Evolutionary conservation across 2,888 invertebrate species (phyloP), one percentile per base, ranked within the genome.

Genomic region (Balanococcus diminutus): DNA sequence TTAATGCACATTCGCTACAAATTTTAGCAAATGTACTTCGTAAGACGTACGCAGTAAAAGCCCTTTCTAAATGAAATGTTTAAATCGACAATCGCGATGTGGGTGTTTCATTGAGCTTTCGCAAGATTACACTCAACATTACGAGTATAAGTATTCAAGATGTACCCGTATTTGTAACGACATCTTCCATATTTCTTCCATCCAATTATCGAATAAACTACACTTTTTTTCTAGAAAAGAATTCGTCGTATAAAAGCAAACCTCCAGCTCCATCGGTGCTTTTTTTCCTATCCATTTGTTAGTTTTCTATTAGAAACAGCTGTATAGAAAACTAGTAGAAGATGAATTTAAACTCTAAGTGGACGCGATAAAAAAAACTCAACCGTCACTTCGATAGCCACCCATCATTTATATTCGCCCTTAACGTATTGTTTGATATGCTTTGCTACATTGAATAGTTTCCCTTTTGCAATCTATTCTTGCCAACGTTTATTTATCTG

Each of bases 121-220:
- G 72, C 28, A 72, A 72, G 72, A 72, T 72, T 72, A 72, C 28
- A 72, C n/a, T 14, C 9, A 72, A 5, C 31, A n/a, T 16, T 72
- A n/a, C 31, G 8, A 72, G 72, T 72, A 72, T 61, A 61, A 61
- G 42, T 56, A 56, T 22, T 56, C 19, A 56, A 56, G 56, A 56
- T 56, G 56, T 56, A 56, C 22, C 5, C 22, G 22, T 56, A 56
- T 56, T 56, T 56, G 56, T 56, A 72, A 11, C 31, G 72, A 72
- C 72, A 72, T 72, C 31, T 32, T 72, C 72, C 72, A 72, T 72
- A 72, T 72, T 72, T 72, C 72, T 72, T 32, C 31, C 72, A 72
- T 72, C 31, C 72, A 72, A 72, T 72, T 72, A 32, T 72, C 72
- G 72, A 72, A 72, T 72, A 72, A 72, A 31, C 31, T 56, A 56